Conservation (phyloP, 2,888 invertebrate species). For the Agonum fuliginosum region DNA sequence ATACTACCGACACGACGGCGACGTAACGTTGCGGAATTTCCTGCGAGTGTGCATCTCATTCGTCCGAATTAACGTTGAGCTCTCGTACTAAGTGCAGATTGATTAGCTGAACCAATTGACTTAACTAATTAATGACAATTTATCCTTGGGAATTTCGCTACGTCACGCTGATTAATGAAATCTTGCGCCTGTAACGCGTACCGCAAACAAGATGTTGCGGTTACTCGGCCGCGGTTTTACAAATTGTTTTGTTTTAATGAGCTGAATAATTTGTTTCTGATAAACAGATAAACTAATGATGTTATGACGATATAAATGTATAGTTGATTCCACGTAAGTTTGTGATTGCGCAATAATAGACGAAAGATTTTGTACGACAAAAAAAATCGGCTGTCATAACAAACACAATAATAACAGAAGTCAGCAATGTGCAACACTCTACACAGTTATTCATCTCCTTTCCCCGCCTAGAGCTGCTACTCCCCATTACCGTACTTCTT, state of each 20-base stretch:
- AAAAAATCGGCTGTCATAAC: no score
- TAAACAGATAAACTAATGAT: no score
- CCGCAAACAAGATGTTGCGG: conserved; percentile 35
- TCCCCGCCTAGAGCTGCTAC: no score
- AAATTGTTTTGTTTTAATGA: conserved; percentile 14
- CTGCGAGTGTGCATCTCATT: conserved; percentile 43
- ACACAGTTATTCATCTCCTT: no score
- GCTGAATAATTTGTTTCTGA: not conserved
- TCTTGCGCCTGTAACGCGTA: conserved; percentile 18
- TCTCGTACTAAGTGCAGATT: conserved; percentile 40
- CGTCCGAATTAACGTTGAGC: conserved; percentile 23
- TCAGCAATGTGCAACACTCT: no score
- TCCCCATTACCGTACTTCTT: no score
- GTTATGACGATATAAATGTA: no score
- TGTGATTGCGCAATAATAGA: no score
- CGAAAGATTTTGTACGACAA: no score
- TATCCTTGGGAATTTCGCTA: conserved; percentile 41
- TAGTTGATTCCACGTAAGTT: no score
- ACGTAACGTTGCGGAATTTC: conserved; percentile 11
- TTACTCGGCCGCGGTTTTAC: not conserved
- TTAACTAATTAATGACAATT: conserved; percentile 49
- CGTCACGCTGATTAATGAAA: conserved; percentile 42
- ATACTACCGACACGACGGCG: not conserved
- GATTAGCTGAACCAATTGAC: conserved; percentile 44
- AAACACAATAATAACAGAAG: no score